Evolutionary conservation across 2,888 invertebrate genomes (phyloP), one percentile per base, ranked within the genome.

Genomic region (Eupsilia transversa): DNA sequence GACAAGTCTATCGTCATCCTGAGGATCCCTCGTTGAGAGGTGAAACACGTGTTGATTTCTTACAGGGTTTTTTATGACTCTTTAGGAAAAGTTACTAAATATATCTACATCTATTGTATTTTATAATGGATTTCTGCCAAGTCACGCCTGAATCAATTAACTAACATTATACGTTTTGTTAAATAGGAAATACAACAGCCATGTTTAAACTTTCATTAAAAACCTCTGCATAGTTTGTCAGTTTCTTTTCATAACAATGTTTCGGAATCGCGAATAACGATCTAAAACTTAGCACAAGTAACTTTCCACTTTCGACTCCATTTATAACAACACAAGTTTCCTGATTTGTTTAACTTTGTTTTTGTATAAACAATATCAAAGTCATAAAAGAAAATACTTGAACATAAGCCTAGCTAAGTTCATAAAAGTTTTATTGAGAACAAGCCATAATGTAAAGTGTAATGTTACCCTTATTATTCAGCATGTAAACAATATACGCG

Each of bases 401-500:
- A 76, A 78, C 65, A 77, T 70, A 83, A 79, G 78, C 79, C 82
- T 80, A 85, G 80, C 68, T 73, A 84, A 83, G 74, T 82, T 78
- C 82, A 85, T 87, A 84, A 88, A 89, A 87, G 74, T 84, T 87
- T 89, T 88, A 88, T 89, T 83, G 86, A 85, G 84, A 82, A 82
- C 86, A 81, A 82, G 79, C 83, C 85, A 85, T 88, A 89, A 88
- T 89, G 89, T 89, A 89, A 87, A 89, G 87, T 89, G 89, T 89
- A 88, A 87, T 88, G 84, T 88, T 87, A 88, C 88, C 86, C 88
- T 88, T 90, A 91, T 91, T 90, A 91, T 88, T 82, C 83, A 84
- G 82, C 80, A 87, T 90, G 91, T 91, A 89, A 91, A 91, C 91
- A 91, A 89, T 90, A 89, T 89, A 83, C 60, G 80, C 66, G 83